Evolutionary conservation across 1,140 invertebrate species (phyloP).

Genomic region (Alviniconcha marisindica): DNA sequence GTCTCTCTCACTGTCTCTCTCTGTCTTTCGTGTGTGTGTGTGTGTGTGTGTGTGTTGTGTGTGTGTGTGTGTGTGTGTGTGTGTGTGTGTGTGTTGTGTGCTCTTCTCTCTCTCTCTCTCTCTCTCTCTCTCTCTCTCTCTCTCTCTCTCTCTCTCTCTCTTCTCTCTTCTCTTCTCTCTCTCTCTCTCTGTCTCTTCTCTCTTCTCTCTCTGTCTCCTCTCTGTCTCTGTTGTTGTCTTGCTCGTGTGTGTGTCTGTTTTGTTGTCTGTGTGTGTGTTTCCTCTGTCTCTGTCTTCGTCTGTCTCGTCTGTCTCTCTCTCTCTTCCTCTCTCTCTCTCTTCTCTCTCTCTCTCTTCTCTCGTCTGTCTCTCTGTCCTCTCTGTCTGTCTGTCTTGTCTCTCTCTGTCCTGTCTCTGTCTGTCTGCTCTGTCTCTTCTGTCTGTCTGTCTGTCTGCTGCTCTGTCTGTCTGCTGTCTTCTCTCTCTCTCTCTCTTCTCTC

Average conservation of each 20-base stretch:
- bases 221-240: no score
- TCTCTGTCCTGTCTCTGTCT: slow-evolving; percentile 1
- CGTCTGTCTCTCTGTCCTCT: no score
- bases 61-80: neutral
- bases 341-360: no score
- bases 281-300: neutral
- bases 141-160: no score
- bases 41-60: neutral
- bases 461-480: neutral
- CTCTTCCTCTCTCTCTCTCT: no score
- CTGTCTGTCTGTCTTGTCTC: neutral
- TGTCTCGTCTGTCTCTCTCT: no score
- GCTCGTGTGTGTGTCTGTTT: neutral
- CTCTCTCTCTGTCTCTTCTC: no score
- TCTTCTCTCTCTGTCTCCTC: no score
- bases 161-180: no score
- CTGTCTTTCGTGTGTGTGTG: neutral
- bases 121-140: no score
- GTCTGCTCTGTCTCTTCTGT: no score
- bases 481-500: neutral
- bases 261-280: neutral
- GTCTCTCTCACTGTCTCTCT: neutral
- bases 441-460: neutral
- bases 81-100: neutral
- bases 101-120: no score